Percentiles rank a stretch among this genome's conserved stretches.
These are phyloP conservation scores for Acrossocheilus wenchowensis DNA, from an alignment of 2,797 vertebrate species.

Conservation along the genomic window DNA sequence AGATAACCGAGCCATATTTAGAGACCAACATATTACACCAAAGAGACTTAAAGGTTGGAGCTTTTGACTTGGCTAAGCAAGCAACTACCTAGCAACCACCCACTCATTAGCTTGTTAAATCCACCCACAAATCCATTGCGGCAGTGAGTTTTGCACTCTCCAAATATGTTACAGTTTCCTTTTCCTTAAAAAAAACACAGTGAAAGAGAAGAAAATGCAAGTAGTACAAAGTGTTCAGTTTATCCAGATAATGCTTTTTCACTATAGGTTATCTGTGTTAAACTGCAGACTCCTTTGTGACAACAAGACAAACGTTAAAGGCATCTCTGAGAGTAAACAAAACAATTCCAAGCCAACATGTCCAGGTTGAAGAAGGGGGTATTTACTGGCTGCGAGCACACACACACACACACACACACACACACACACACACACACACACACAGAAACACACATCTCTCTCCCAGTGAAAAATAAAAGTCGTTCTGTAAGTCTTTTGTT, in stretches of 20 bases:
- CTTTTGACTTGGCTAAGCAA: neutral
- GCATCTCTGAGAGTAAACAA: slow-evolving; percentile 32
- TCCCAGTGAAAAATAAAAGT: slow-evolving; percentile 66
- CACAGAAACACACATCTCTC: slow-evolving; percentile 1
- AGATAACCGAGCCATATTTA: neutral
- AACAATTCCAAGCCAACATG: slow-evolving; percentile 17
- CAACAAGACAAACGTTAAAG: slow-evolving; percentile 5
- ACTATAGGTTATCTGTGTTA: slow-evolving; percentile 6
- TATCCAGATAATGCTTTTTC: neutral
- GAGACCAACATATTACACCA: neutral
- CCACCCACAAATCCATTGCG: neutral
- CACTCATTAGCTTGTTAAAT: neutral
- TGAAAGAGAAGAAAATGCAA: neutral
- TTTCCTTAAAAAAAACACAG: neutral
- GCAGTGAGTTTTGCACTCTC: neutral
- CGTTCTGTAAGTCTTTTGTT: slow-evolving; percentile 78
- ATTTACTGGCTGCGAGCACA: slow-evolving; percentile 25
- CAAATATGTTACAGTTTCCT: neutral
- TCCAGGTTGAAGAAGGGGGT: neutral
- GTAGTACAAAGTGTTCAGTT: neutral
- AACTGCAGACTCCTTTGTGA: neutral
- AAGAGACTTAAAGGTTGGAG: neutral
- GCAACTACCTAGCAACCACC: slow-evolving; percentile 16
- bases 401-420: slow-evolving; percentile 28
- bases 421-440: neutral